Percentiles rank a stretch among this genome's conserved stretches.
These are phyloP conservation scores for Clarias pachynema DNA, from an alignment of 2,797 vertebrate genomes.

Conservation along the genomic window DNA sequence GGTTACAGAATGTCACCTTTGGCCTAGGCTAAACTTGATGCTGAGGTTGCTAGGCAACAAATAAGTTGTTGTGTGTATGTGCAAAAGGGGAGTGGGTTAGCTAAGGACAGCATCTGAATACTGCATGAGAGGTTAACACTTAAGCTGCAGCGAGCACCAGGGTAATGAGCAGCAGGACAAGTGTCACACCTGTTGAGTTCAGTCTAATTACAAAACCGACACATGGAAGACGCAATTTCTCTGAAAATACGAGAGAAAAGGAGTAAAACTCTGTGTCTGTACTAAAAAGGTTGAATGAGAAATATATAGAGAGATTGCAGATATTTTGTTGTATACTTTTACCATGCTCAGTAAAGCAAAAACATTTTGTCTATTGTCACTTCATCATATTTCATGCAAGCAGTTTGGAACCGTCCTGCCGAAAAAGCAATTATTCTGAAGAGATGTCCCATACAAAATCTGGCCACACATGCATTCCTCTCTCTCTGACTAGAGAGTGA, in stretches of 20 bases:
- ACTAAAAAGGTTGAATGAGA: constrained; percentile 13
- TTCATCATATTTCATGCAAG: constrained; percentile 38
- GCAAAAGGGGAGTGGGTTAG: constrained; percentile 22
- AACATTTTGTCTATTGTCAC: constrained; percentile 47
- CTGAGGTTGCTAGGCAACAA: constrained; percentile 64
- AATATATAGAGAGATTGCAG: neutral
- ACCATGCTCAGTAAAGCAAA: constrained; percentile 22
- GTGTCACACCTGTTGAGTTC: constrained; percentile 61
- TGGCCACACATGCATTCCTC: constrained; percentile 35
- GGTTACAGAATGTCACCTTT: constrained; percentile 73
- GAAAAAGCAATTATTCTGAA: constrained; percentile 46
- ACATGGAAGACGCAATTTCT: constrained; percentile 34
- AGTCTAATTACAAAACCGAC: constrained; percentile 56
- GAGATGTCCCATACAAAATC: constrained; percentile 46
- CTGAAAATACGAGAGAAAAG: constrained; percentile 33
- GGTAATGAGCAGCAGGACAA: constrained; percentile 51
- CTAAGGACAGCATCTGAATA: constrained; percentile 42
- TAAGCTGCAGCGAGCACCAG: constrained; percentile 37
- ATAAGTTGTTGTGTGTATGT: constrained; percentile 12
- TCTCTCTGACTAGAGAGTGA: constrained; percentile 41
- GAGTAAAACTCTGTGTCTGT: constrained; percentile 4
- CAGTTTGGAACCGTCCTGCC: constrained; percentile 29
- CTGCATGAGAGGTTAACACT: constrained; percentile 33
- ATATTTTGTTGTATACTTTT: neutral
- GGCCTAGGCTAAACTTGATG: constrained; percentile 68